Evolutionary conservation across 2,888 invertebrate species (phyloP), one percentile per base, ranked within the genome.

Genomic region (Carterocephalus palaemon): DNA sequence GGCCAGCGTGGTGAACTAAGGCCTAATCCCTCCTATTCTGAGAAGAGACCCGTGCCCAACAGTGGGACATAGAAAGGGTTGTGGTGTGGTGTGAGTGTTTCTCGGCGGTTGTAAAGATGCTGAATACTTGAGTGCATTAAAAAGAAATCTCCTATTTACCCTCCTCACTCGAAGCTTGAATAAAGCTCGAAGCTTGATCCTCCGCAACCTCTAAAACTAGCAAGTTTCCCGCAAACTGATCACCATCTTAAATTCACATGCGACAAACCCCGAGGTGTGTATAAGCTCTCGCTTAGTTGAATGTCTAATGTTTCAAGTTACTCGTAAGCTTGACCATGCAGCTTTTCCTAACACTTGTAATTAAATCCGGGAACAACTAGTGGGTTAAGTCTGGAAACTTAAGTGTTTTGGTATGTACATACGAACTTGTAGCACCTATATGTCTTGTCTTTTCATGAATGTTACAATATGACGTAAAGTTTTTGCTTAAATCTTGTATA

Each of bases 161-260:
- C 15, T 16, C 29, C 16, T 16, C 16, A 9, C 15, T n/a, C n/a
- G n/a, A n/a, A n/a, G n/a, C n/a, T n/a, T n/a, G 15, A 16, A 29
- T 29, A 29, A 29, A 29, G 29, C 29, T 29, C 8, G 5, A 16
- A 29, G 29, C 16, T 29, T 29, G 15, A 29, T 29, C 29, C 29
- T 16, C 8, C n/a, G 28, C 15, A 34, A 34, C 22, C 34, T 23
- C 12, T 34, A 22, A 34, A 34, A 15, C 23, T 33, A 23, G 23
- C 23, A 23, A 34, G 23, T 8, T 34, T 23, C 10, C 34, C 34
- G 17, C 15, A 15, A 22, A 34, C 22, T 34, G 34, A 34, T 34
- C 23, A 34, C 23, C 34, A 34, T 34, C 34, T 23, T 34, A 34
- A 34, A 34, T 34, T 34, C 34, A 23, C 34, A 20, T 9, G 22